Evolutionary conservation across 2,797 vertebrate genomes (phyloP).

Genomic region (Morus bassanus): DNA sequence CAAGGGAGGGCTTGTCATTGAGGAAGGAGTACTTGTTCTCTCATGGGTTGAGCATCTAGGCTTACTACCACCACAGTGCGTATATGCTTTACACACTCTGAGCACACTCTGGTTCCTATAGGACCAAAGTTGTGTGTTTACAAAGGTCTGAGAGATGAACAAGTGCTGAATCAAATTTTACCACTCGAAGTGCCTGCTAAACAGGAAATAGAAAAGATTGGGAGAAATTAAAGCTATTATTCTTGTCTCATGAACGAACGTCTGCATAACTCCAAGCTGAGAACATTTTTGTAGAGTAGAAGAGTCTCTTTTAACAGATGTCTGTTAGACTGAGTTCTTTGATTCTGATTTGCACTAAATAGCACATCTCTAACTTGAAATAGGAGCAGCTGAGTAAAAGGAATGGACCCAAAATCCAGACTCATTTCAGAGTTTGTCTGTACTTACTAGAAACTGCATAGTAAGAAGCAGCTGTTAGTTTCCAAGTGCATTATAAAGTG

Average conservation of each 20-base stretch:
- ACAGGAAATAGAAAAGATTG: slow-evolving; percentile 1
- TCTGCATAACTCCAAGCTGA: slow-evolving; percentile 33
- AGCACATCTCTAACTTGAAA: neutral
- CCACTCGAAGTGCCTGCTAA: neutral
- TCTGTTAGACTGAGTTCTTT: neutral
- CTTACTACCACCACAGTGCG: neutral
- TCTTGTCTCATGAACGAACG: neutral
- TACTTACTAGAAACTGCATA: neutral
- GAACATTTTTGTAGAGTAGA: slow-evolving; percentile 3
- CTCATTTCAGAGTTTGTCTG: neutral
- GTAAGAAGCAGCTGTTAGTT: neutral
- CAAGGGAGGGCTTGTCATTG: neutral
- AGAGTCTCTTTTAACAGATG: neutral
- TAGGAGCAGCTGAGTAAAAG: neutral
- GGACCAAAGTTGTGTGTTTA: neutral
- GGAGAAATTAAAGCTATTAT: neutral
- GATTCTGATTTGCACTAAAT: neutral
- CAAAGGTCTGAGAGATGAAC: neutral
- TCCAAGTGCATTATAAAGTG: neutral
- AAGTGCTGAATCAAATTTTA: neutral
- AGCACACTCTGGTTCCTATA: neutral
- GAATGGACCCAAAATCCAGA: neutral
- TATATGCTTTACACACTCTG: neutral
- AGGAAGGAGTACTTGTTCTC: neutral
- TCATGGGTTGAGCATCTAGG: neutral